These are phyloP conservation scores for Palythoa heliodiscus DNA, from an alignment of 92 coral and sea anemone species.

Conservation along the genomic window DNA sequence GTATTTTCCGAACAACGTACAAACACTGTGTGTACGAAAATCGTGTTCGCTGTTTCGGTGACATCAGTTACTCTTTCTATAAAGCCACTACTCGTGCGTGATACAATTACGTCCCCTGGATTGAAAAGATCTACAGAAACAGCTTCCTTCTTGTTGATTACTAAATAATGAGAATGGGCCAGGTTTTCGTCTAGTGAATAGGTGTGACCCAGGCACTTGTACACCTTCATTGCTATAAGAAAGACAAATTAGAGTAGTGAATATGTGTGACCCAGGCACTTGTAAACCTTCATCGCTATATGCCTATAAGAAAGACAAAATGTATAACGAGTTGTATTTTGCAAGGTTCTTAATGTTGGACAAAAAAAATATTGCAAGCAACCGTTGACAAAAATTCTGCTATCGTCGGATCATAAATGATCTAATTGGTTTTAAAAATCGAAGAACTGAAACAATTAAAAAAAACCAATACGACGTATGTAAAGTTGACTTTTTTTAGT, in stretches of 20 bases:
- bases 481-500: too few species aligned
- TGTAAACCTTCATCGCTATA: constrained; percentile 43
- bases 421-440: too few species aligned
- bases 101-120: constrained; percentile 57
- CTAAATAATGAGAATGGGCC: constrained; percentile 51
- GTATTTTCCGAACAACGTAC: constrained; percentile 58
- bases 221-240: constrained; percentile 37
- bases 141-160: constrained; percentile 30
- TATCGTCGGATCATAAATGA: too few species aligned
- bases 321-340: not conserved
- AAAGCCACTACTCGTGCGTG: constrained; percentile 60
- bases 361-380: too few species aligned
- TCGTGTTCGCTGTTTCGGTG: constrained; percentile 35
- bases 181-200: constrained; percentile 48
- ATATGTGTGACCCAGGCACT: constrained; percentile 66
- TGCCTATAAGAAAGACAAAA: not conserved
- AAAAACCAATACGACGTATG: too few species aligned
- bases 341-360: not conserved
- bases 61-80: constrained; percentile 53
- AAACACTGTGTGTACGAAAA: constrained; percentile 59
- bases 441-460: too few species aligned
- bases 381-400: too few species aligned
- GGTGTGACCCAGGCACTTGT: constrained; percentile 63
- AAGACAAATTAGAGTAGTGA: not conserved
- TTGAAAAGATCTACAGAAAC: not conserved